phyloP scores from a whole-genome alignment of 2,797 vertebrate genomes.

The Streptopelia turtur region DNA sequence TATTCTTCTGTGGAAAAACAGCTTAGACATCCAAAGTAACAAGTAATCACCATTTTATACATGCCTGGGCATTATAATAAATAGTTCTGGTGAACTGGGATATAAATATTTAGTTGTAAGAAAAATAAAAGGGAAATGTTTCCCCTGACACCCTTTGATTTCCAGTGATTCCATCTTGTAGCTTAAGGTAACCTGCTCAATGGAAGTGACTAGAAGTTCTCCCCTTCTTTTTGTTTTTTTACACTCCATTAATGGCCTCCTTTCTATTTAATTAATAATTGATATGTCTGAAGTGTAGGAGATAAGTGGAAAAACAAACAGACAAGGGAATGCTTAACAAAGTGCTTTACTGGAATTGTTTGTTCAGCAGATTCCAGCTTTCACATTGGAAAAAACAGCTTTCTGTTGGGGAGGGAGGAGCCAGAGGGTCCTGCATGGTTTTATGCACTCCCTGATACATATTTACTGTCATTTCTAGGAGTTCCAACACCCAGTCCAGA shows the following conservation, averaged over 20 bases:
- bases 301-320: background rate
- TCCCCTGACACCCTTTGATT: background rate
- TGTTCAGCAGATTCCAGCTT: slow-evolving; percentile 10
- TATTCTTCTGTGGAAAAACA: background rate
- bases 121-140: background rate
- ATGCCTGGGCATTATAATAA: background rate
- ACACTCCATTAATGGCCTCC: background rate
- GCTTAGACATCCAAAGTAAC: background rate
- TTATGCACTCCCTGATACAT: slow-evolving; percentile 29
- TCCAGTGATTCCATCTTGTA: background rate
- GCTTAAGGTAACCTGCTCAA: background rate
- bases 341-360: slow-evolving; percentile 4
- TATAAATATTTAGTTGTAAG: slow-evolving; percentile 11
- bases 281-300: background rate
- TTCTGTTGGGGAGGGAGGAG: background rate
- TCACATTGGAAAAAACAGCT: background rate
- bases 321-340: background rate
- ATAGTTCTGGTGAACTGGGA: background rate
- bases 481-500: slow-evolving; percentile 97
- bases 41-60: background rate
- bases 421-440: background rate
- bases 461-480: slow-evolving; percentile 80
- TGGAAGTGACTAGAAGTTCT: background rate
- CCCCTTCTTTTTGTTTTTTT: background rate
- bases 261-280: slow-evolving; percentile 49